Conservation (phyloP, 2,888 invertebrate species). For the Dasysyrphus albostriatus region DNA sequence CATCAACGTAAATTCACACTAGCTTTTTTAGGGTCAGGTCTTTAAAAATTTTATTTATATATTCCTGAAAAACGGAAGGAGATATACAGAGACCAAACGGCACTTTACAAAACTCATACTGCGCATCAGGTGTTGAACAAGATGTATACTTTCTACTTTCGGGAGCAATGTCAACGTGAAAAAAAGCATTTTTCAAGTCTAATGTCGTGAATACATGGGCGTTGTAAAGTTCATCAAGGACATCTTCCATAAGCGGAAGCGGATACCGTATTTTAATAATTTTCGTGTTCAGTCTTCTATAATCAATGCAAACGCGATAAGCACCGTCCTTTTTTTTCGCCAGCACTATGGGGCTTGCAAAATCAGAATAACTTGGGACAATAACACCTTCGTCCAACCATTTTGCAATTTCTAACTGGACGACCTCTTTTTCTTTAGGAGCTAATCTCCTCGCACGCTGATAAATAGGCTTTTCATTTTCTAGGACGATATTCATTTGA, state of each 20-base stretch:
- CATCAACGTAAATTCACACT: neutral
- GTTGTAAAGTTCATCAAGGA: too few relatives aligned
- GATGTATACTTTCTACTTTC: too few relatives aligned
- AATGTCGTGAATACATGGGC: too few relatives aligned
- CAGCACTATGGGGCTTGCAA: too few relatives aligned
- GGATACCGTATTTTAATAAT: constrained; percentile 75
- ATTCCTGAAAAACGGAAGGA: constrained; percentile 3
- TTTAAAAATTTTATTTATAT: constrained; percentile 1
- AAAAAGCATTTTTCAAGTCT: too few relatives aligned
- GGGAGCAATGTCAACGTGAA: too few relatives aligned
- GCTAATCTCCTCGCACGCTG: constrained; percentile 22
- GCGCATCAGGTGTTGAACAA: constrained; percentile 11
- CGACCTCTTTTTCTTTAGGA: constrained; percentile 15
- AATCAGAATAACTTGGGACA: neutral
- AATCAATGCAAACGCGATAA: constrained; percentile 76
- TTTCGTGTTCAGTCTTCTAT: constrained; percentile 55
- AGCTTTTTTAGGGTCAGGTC: neutral
- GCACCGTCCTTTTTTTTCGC: neutral
- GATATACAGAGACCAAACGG: constrained; percentile 80
- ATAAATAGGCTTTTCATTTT: neutral
- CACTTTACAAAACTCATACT: constrained; percentile 31
- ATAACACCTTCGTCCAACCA: neutral
- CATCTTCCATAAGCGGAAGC: constrained; percentile 58
- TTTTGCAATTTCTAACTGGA: constrained; percentile 1
- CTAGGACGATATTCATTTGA: constrained; percentile 15